Conservation (phyloP, 2,113 vertebrate genomes). For the Paradisaea rubra region DNA sequence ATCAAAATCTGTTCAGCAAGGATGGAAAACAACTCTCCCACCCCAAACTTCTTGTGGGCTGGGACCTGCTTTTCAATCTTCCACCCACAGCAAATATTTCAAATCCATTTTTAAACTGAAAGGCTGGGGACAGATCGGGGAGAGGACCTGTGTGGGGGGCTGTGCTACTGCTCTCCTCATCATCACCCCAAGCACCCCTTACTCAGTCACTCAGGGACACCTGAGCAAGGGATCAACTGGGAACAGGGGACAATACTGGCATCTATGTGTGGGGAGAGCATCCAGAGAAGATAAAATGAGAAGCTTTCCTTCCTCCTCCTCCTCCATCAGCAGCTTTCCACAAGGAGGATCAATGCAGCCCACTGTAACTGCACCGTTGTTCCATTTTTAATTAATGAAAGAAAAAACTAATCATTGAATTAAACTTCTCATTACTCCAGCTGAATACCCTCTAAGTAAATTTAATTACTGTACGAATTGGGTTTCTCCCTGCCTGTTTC, state of each 20-base stretch:
- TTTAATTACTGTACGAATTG: slow-evolving; percentile 77
- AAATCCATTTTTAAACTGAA: background rate
- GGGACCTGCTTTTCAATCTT: slow-evolving; percentile 23
- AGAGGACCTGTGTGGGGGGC: background rate
- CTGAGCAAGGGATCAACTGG: background rate
- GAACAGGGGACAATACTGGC: background rate
- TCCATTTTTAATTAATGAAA: slow-evolving; percentile 82
- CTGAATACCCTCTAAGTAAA: slow-evolving; percentile 80
- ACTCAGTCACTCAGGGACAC: background rate
- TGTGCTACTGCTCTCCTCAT: background rate
- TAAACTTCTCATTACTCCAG: slow-evolving; percentile 82
- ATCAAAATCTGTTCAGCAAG: slow-evolving; percentile 38
- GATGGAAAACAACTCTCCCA: slow-evolving; percentile 42
- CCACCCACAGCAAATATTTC: slow-evolving; percentile 31
- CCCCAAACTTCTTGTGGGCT: slow-evolving; percentile 16
- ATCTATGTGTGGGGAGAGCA: background rate
- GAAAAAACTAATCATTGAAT: slow-evolving; percentile 81
- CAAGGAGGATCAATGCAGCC: slow-evolving; percentile 59
- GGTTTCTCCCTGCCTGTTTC: slow-evolving; percentile 73
- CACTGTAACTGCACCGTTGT: slow-evolving; percentile 65
- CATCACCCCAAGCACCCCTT: background rate
- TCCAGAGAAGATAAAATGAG: background rate
- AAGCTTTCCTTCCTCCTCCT: background rate
- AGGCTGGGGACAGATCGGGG: background rate
- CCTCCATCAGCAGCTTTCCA: slow-evolving; percentile 14